Evolutionary conservation across 2,888 invertebrate genomes (phyloP).

Genomic region (Volucella bombylans): DNA sequence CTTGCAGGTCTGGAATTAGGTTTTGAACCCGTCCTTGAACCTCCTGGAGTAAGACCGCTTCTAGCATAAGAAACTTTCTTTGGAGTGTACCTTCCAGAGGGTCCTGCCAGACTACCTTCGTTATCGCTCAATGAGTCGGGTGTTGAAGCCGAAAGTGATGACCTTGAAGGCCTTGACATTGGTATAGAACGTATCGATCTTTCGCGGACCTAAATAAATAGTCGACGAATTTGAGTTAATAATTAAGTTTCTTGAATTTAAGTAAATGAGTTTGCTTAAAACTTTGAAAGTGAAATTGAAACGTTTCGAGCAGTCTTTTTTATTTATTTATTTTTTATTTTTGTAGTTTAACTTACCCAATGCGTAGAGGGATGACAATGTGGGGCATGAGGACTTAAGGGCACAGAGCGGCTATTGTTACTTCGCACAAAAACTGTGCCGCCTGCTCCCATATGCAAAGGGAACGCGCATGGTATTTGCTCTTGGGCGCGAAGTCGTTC

Average conservation of each 20-base stretch:
- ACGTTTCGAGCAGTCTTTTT: conserved; percentile 50
- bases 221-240: conserved; percentile 27
- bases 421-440: conserved; percentile 86
- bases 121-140: conserved; percentile 95
- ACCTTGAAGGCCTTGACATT: conserved; percentile 91
- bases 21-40: conserved; percentile 88
- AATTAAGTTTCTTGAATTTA: conserved; percentile 2
- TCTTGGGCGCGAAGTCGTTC: conserved; percentile 95
- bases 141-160: conserved; percentile 92
- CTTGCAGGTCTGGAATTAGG: conserved; percentile 93
- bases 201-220: conserved; percentile 90
- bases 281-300: conserved; percentile 43
- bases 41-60: conserved; percentile 88
- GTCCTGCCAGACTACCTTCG: conserved; percentile 89
- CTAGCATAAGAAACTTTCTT: conserved; percentile 79
- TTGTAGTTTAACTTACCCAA: conserved; percentile 83
- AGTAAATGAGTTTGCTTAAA: not conserved
- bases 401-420: conserved; percentile 86
- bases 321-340: not conserved
- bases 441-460: conserved; percentile 91
- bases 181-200: conserved; percentile 95
- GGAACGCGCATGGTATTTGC: conserved; percentile 95
- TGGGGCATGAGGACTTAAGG: conserved; percentile 86
- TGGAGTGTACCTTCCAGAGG: conserved; percentile 85
- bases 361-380: conserved; percentile 87